Evolutionary conservation across 2,888 invertebrate species (phyloP), one percentile per base, ranked within the genome.

Genomic region (Sarcophaga variegata): DNA sequence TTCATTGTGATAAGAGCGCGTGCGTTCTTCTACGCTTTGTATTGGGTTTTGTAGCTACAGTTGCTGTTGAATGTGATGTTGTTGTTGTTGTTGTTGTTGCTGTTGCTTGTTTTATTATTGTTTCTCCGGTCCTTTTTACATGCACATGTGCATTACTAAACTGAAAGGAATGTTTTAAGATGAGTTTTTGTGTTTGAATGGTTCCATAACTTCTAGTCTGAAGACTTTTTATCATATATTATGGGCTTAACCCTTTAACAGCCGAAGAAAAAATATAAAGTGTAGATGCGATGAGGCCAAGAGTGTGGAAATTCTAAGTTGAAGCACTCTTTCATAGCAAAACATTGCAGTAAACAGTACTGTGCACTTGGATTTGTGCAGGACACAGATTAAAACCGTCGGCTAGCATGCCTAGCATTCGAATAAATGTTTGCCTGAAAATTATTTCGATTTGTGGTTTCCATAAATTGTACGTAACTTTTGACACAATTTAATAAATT

Each of bases 1-100:
- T 62, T 79, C 25, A 77, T 66, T 71, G 67, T 84, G 87, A 87
- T 87, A 87, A 87, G 67, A 87, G 87, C 84, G 84, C 84, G 87
- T 87, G 87, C 87, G 84, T 87, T 84, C 84, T 76, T 37, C 8
- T 37, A 37, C 37, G 37, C 49, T 71, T 83, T 81, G 69, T 78
- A 22, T 72, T 62, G 17, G 54, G 66, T 67, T 14, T 67, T 69
- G 22, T 59, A 71, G 67, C 54, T 70, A 27, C 75, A 81, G 66
- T 75, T 85, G 5, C 54, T 12, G 20, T 60, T 60, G 8, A 11
- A 63, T 78, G 25, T 59, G n/a, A 11, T 76, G 54, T 72, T 74
- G 47, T 74, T 49, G 27, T 49, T 74, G 47, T 74, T 49, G 27
- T 49, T 22, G 22, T 22, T 22, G 22, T 22, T 76, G 17, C 47